phyloP scores from a whole-genome alignment of 2,113 vertebrate species.

The Mesoclemmys tuberculata region DNA sequence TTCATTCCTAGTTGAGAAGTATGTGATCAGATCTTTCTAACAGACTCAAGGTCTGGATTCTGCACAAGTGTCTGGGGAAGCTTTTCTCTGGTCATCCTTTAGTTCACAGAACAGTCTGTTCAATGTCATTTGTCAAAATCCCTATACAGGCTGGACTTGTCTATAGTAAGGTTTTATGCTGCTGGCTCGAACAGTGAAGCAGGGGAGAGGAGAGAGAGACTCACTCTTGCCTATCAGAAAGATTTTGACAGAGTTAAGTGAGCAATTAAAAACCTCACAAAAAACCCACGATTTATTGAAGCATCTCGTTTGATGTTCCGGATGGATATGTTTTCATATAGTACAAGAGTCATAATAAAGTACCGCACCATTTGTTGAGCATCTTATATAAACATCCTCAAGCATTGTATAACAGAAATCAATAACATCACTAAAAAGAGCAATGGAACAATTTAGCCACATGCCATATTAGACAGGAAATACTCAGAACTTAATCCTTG shows the following conservation, averaged over 20 bases:
- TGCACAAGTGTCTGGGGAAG: too few species aligned
- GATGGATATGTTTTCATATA: conserved; percentile 36
- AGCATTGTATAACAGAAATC: conserved; percentile 47
- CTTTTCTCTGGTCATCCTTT: neutral
- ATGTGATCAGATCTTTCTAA: neutral
- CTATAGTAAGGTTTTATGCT: neutral
- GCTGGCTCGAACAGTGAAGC: too few species aligned
- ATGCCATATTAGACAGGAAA: neutral
- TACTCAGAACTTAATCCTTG: neutral
- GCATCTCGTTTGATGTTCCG: conserved; percentile 23
- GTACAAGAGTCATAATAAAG: neutral
- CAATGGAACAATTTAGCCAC: conserved; percentile 24
- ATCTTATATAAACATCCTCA: conserved; percentile 50
- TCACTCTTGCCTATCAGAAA: neutral
- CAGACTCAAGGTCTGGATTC: neutral
- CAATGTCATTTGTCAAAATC: neutral
- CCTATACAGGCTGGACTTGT: neutral
- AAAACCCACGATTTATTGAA: neutral
- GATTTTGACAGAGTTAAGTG: conserved; percentile 37
- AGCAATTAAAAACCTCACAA: neutral
- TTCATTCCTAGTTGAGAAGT: neutral
- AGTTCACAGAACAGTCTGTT: neutral
- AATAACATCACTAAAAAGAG: conserved; percentile 46
- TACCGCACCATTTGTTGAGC: conserved; percentile 39
- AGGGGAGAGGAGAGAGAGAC: neutral